phyloP scores from a whole-genome alignment of 2,888 invertebrate species.

The Chorisops tibialis region DNA sequence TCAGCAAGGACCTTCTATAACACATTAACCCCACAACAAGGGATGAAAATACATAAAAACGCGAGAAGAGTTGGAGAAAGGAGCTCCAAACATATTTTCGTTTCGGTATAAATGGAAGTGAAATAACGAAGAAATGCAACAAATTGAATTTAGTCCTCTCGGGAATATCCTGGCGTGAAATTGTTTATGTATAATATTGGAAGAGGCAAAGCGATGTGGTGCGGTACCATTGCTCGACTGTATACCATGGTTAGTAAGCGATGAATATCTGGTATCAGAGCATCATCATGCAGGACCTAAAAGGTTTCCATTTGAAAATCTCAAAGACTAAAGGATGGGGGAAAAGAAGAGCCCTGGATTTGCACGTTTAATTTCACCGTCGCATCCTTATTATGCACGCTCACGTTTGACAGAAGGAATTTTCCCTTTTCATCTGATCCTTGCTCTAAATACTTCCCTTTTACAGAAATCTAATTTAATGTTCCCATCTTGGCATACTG shows the following conservation, averaged over 20 bases:
- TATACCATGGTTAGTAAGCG: slow-evolving; percentile 1
- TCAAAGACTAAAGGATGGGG: not conserved
- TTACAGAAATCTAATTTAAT: no score
- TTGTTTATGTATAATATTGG: slow-evolving; percentile 28
- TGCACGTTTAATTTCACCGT: slow-evolving; percentile 30
- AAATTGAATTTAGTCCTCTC: slow-evolving; percentile 32
- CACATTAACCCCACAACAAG: slow-evolving; percentile 20
- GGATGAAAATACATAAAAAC: not conserved
- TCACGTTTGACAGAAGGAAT: slow-evolving; percentile 27
- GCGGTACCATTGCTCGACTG: slow-evolving; percentile 5
- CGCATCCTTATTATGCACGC: slow-evolving; percentile 28
- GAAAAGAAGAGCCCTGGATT: slow-evolving; percentile 23
- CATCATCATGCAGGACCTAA: no score
- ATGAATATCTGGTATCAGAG: slow-evolving; percentile 1
- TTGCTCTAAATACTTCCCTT: not conserved
- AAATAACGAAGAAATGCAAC: slow-evolving; percentile 32
- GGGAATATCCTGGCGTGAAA: slow-evolving; percentile 31
- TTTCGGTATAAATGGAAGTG: slow-evolving; percentile 23
- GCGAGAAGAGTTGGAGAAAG: slow-evolving; percentile 8
- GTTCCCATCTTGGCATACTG: no score
- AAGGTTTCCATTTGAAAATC: no score
- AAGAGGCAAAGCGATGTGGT: not conserved
- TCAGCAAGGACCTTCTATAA: not conserved
- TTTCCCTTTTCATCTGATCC: slow-evolving; percentile 5
- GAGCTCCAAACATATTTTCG: slow-evolving; percentile 8